phyloP scores from a whole-genome alignment of 2,797 vertebrate genomes.

The Linurgus olivaceus region DNA sequence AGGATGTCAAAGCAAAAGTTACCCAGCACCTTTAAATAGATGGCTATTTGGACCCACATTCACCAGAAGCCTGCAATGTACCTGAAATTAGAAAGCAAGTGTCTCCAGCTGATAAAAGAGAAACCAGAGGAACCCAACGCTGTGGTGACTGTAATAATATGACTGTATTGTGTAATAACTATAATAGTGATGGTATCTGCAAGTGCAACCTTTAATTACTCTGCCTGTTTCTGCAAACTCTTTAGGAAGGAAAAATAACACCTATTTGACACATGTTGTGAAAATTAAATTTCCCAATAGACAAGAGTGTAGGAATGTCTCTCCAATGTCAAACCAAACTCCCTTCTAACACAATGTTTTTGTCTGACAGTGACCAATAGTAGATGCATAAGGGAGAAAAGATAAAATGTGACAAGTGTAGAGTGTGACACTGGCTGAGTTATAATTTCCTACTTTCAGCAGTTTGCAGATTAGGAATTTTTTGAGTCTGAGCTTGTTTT shows the following conservation, averaged over 20 bases:
- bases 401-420: neutral
- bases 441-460: neutral
- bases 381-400: neutral
- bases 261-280: neutral
- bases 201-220: constrained; percentile 46
- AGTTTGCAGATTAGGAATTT: neutral
- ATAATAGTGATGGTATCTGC: neutral
- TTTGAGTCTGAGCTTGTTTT: neutral
- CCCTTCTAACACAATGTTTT: neutral
- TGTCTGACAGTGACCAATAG: neutral
- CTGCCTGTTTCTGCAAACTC: constrained; percentile 8
- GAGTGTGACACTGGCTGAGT: neutral
- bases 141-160: neutral
- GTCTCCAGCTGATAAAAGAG: neutral
- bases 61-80: neutral
- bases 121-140: neutral
- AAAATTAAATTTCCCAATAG: constrained; percentile 16
- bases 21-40: neutral
- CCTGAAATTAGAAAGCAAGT: constrained; percentile 1
- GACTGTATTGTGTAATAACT: constrained; percentile 30
- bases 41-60: neutral
- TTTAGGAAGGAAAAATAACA: constrained; percentile 24
- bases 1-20: neutral
- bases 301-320: neutral
- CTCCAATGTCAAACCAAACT: neutral